Evolutionary conservation across 1,140 invertebrate genomes (phyloP), one percentile per base, ranked within the genome.

Genomic region (Solen grandis): DNA sequence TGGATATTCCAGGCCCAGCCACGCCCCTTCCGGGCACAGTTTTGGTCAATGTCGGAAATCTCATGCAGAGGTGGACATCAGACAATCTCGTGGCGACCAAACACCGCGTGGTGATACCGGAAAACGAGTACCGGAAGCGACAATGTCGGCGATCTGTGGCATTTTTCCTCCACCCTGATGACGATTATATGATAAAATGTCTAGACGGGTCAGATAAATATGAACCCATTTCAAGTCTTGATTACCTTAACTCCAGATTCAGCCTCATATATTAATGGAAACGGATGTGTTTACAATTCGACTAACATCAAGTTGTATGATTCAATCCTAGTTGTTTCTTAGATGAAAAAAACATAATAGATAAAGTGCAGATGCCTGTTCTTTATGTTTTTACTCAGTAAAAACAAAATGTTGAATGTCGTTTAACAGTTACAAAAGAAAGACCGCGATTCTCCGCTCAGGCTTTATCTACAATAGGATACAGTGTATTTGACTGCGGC

Each of bases 141-240:
- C 93, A 93, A 46, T 93, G 94, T 5, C 94, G 95, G 29, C 95
- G 96, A 88, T 95, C 95, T 33, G 94, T 96, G 46, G 95, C 94
- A 1, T 96, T 95, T 92, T 96, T 96, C 92, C 94, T 95, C 77
- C 95, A 96, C 89, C 96, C 96, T 0, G 95, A 96, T 90, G 91
- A 94, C 78, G 91, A 94, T 55, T 93, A 93, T 1, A 82, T 91
- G 5, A 90, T 96, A 52, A 93, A 94, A 59, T 93, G n/a, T n/a
- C n/a, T n/a, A n/a, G n/a, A n/a, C n/a, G n/a, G n/a, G n/a, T n/a
- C n/a, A n/a, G n/a, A n/a, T 27, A 84, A 62, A 54, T 89, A 88
- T 52, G 73, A 81, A 22, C 84, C 88, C 5, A 80, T 90, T 41
- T 78, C 82, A n/a, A 84, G 84, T 41, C 27, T 74, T 14, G 85